Evolutionary conservation across 2,888 invertebrate genomes (phyloP), one percentile per base, ranked within the genome.

Genomic region (Psylliodes chrysocephalus): DNA sequence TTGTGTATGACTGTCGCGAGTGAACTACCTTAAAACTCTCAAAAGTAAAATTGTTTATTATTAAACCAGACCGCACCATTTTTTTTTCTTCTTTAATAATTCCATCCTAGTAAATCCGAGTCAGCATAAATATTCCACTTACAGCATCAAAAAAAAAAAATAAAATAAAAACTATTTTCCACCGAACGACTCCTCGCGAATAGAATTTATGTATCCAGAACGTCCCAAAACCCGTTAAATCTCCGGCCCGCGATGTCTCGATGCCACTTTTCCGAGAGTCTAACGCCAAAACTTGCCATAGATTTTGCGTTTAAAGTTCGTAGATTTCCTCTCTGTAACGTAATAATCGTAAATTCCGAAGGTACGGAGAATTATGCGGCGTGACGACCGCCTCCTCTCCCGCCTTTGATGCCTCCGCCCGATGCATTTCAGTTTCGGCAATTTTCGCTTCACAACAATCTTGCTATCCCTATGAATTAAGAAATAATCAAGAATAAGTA

Each of bases 341-440:
- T 54, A 68, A 68, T 68, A 68, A 68, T 46, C 68, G 65, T 68
- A 68, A 68, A 68, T 68, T 51, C 54, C 22, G 38, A 53, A 64
- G 64, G 63, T 64, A 60, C 38, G 12, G 25, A 7, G 25, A 25
- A 25, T 25, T 10, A n/a, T n/a, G n/a, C n/a, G n/a, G n/a, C n/a
- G n/a, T n/a, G n/a, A n/a, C n/a, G n/a, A n/a, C n/a, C n/a, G n/a
- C n/a, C n/a, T n/a, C n/a, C n/a, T n/a, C n/a, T n/a, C n/a, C n/a
- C n/a, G n/a, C n/a, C n/a, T n/a, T n/a, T n/a, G n/a, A 44, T 10
- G 63, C 47, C 38, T 53, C 66, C 75, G 74, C 75, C 73, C 73
- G 73, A 70, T 71, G 73, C 71, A 75, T 73, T 75, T 72, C 69
- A 73, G 73, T 73, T 75, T 73, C 67, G 69, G 72, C 71, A 74